A percentile compares a stretch with the other conserved stretches of the same genome.
These are phyloP conservation scores for Trachelus iudaicus DNA, from an alignment of 2,888 invertebrate species.

Conservation along the genomic window DNA sequence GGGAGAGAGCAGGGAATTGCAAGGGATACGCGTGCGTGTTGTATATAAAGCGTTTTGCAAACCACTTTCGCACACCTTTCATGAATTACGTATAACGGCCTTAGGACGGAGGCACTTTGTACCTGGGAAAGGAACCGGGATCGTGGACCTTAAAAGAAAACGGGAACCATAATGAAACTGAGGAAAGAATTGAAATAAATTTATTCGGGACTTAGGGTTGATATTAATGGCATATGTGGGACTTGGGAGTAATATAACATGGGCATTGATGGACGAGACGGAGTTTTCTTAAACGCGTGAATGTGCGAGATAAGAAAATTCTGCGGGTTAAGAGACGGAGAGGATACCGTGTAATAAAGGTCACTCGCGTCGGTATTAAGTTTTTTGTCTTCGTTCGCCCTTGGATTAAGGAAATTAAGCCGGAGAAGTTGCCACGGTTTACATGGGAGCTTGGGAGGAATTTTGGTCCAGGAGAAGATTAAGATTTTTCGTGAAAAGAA, in stretches of 20 bases:
- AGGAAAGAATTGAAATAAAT: neutral
- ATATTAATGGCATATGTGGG: neutral
- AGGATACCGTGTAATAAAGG: neutral
- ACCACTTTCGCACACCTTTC: slow-evolving; percentile 23
- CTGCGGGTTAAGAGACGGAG: neutral
- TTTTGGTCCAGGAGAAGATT: neutral
- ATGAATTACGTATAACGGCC: slow-evolving; percentile 21
- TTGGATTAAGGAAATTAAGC: neutral
- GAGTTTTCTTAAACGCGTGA: neutral
- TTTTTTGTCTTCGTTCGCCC: neutral
- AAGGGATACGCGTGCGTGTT: neutral
- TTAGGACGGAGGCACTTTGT: neutral
- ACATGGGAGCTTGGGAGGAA: neutral
- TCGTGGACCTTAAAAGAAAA: neutral
- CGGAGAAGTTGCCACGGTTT: neutral
- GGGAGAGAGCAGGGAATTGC: neutral
- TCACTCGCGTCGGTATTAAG: neutral
- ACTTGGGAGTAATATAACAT: neutral
- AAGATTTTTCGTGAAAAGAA: neutral
- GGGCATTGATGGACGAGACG: neutral
- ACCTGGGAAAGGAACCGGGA: neutral
- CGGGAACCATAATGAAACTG: neutral
- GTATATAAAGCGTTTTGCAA: neutral
- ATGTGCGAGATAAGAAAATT: neutral
- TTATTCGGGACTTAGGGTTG: neutral